phyloP scores from a whole-genome alignment of 2,888 invertebrate genomes.

The Aleiodes testaceus region DNA sequence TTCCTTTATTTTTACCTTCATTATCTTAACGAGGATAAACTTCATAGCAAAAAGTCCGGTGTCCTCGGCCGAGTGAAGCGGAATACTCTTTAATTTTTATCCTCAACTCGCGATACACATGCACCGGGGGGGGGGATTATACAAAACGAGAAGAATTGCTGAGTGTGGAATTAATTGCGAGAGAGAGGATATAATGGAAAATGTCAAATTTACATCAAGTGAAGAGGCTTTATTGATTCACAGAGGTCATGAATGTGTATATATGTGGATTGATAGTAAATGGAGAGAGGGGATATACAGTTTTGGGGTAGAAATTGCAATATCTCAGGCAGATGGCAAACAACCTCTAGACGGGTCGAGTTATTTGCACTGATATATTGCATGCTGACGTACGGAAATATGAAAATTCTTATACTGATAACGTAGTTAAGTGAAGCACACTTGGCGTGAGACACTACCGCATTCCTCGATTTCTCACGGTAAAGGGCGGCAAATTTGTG shows the following conservation, averaged over 20 bases:
- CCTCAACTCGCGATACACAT: no score
- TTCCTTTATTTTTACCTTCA: not conserved
- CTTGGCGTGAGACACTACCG: no score
- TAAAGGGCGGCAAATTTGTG: no score
- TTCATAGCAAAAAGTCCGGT: no score
- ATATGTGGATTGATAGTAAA: conserved; percentile 4
- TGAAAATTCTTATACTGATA: not conserved
- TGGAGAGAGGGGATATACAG: not conserved
- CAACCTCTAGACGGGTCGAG: conserved; percentile 26
- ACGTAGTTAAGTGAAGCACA: not conserved
- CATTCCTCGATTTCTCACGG: no score
- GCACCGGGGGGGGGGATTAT: no score
- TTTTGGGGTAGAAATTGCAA: conserved; percentile 30
- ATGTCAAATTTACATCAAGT: conserved; percentile 18
- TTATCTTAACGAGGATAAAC: no score
- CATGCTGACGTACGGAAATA: not conserved
- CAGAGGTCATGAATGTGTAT: conserved; percentile 10
- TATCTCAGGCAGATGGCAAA: conserved; percentile 29
- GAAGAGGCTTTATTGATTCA: conserved; percentile 16
- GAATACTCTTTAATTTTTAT: no score
- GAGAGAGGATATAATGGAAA: not conserved
- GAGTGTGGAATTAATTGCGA: not conserved
- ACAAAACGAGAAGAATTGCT: not conserved
- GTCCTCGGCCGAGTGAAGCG: no score
- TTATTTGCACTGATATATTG: conserved; percentile 32